Conservation (phyloP, 2,888 invertebrate species). For the Pachliopta kotzebuea region DNA sequence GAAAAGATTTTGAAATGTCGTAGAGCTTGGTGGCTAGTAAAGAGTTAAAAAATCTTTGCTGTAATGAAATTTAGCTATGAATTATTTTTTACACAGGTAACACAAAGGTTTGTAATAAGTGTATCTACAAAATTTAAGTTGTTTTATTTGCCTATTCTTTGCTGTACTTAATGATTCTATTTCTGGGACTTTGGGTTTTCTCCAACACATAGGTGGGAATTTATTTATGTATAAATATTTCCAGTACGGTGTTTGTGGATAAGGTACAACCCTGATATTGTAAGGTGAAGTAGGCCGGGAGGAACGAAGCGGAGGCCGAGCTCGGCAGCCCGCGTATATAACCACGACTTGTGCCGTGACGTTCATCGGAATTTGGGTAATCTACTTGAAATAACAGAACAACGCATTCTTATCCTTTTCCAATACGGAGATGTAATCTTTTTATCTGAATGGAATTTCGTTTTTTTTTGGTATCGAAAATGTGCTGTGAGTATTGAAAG, state of each 20-base stretch:
- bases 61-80: too few species aligned
- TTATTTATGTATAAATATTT: neutral
- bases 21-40: too few species aligned
- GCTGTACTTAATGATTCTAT: too few species aligned
- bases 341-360: conserved; percentile 39
- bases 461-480: conserved; percentile 13
- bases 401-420: conserved; percentile 30
- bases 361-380: conserved; percentile 44
- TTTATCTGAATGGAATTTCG: conserved; percentile 25
- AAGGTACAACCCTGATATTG: conserved; percentile 13
- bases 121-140: too few species aligned
- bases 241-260: neutral
- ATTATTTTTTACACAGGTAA: too few species aligned
- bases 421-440: conserved; percentile 25
- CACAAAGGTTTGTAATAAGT: too few species aligned
- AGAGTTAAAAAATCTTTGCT: too few species aligned
- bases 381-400: conserved; percentile 28
- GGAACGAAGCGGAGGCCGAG: conserved; percentile 41
- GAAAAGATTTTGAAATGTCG: too few species aligned
- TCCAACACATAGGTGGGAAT: too few species aligned
- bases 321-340: conserved; percentile 44
- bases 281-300: conserved; percentile 42
- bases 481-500: neutral
- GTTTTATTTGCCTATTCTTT: too few species aligned
- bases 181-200: too few species aligned